Evolutionary conservation across 2,888 invertebrate genomes (phyloP).

Genomic region (Spilosoma lubricipeda): DNA sequence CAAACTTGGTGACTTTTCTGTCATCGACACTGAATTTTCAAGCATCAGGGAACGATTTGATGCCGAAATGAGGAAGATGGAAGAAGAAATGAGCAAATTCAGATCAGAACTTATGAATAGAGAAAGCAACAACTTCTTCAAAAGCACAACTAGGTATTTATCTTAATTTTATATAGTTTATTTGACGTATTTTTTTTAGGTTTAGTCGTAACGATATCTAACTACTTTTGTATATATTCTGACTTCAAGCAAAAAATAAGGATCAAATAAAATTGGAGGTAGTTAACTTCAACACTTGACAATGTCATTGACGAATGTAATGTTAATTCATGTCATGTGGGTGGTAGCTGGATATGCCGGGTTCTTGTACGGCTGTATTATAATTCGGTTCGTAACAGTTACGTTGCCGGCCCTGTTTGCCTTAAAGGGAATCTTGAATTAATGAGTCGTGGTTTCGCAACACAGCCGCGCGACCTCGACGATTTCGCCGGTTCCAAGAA

Average conservation of each 20-base stretch:
- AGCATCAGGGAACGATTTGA: constrained; percentile 98
- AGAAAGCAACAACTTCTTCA: constrained; percentile 96
- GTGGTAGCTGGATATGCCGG: constrained; percentile 50
- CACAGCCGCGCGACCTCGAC: constrained; percentile 68
- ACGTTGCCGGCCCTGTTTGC: constrained; percentile 71
- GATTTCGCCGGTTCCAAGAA: constrained; percentile 71
- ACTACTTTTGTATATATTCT: neutral
- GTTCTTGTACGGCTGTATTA: constrained; percentile 60
- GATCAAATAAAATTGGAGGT: neutral
- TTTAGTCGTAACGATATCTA: neutral
- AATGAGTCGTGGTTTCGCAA: constrained; percentile 81
- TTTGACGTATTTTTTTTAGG: constrained; percentile 5
- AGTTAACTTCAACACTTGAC: constrained; percentile 10
- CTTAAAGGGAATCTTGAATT: constrained; percentile 83
- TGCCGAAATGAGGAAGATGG: constrained; percentile 99
- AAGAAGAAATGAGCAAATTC: constrained; percentile 99
- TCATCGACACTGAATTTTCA: constrained; percentile 98
- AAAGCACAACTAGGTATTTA: constrained; percentile 94
- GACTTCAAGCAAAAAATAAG: neutral
- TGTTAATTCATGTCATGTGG: constrained; percentile 44
- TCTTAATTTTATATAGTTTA: constrained; percentile 44
- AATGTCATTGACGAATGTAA: constrained; percentile 29
- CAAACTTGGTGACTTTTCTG: constrained; percentile 97
- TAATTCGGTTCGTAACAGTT: constrained; percentile 72
- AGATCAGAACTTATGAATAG: constrained; percentile 96